phyloP scores from a whole-genome alignment of 2,797 vertebrate genomes.

The Tiaroga cobitis region DNA sequence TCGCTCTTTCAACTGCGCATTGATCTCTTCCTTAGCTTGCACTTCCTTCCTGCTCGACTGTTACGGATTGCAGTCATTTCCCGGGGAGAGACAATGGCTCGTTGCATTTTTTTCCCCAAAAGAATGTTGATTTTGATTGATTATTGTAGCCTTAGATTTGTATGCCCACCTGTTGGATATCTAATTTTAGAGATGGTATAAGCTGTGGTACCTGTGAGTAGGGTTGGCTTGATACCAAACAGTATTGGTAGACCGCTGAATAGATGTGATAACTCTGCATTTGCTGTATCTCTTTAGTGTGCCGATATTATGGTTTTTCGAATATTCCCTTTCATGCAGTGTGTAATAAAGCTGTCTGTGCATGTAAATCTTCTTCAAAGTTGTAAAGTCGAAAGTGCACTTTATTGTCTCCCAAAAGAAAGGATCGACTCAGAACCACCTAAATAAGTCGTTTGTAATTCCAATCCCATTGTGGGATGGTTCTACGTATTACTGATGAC shows the following conservation, averaged over 20 bases:
- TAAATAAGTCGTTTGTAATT: too few relatives aligned
- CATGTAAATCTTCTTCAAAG: too few relatives aligned
- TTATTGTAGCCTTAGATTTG: slow-evolving; percentile 18
- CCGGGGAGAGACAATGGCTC: slow-evolving; percentile 19
- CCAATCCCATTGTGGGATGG: too few relatives aligned
- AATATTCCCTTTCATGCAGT: too few relatives aligned
- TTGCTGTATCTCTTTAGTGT: too few relatives aligned
- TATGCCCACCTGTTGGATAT: slow-evolving; percentile 1
- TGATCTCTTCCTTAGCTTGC: slow-evolving; percentile 35
- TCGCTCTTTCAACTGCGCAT: slow-evolving; percentile 50
- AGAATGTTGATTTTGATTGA: slow-evolving; percentile 24
- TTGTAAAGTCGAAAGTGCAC: too few relatives aligned
- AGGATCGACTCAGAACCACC: too few relatives aligned
- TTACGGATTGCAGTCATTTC: slow-evolving; percentile 36
- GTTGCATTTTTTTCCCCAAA: background rate
- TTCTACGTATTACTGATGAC: too few relatives aligned
- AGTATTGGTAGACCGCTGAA: background rate
- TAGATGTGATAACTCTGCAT: background rate
- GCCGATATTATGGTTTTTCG: too few relatives aligned
- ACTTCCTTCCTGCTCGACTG: slow-evolving; percentile 9
- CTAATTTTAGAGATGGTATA: slow-evolving; percentile 16
- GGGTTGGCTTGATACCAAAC: background rate
- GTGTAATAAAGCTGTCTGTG: too few relatives aligned
- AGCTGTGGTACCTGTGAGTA: background rate
- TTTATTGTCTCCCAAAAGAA: too few relatives aligned